phyloP scores from a whole-genome alignment of 1,140 invertebrate genomes.

The Aleiodes sp. region DNA sequence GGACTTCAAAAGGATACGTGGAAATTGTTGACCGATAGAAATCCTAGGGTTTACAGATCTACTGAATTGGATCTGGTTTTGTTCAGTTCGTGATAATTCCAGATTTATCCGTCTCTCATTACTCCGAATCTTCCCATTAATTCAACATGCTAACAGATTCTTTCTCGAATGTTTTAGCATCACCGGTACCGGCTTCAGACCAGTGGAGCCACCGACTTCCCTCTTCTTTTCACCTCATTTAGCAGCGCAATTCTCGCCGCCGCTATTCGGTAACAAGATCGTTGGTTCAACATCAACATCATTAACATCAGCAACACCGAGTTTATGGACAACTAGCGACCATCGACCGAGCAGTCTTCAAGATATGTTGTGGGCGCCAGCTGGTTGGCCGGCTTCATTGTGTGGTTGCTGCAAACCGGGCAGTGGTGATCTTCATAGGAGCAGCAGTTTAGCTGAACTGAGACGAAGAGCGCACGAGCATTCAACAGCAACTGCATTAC shows the following conservation, averaged over 20 bases:
- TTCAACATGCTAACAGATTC: neutral
- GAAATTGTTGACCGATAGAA: neutral
- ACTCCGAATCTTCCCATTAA: neutral
- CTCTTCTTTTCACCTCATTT: constrained; percentile 85
- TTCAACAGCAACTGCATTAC: constrained; percentile 78
- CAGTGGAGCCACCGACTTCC: constrained; percentile 67
- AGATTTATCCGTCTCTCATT: too few relatives aligned
- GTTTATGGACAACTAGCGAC: constrained; percentile 57
- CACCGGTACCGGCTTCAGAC: constrained; percentile 72
- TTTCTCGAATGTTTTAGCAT: constrained; percentile 63
- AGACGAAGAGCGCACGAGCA: constrained; percentile 91
- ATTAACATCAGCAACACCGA: constrained; percentile 54
- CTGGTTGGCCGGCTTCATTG: constrained; percentile 56
- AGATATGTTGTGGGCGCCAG: constrained; percentile 61
- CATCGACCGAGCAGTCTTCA: constrained; percentile 56
- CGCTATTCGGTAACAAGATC: constrained; percentile 73
- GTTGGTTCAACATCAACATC: constrained; percentile 55
- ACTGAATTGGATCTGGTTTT: too few relatives aligned
- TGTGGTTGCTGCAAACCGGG: constrained; percentile 59
- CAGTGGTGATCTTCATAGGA: constrained; percentile 68
- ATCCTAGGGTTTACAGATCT: neutral
- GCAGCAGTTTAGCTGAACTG: constrained; percentile 86
- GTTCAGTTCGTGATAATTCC: too few relatives aligned
- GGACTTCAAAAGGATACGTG: neutral
- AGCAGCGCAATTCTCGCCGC: constrained; percentile 80